These are phyloP conservation scores for Heliconius sara DNA, from an alignment of 2,888 invertebrate species.

Conservation along the genomic window DNA sequence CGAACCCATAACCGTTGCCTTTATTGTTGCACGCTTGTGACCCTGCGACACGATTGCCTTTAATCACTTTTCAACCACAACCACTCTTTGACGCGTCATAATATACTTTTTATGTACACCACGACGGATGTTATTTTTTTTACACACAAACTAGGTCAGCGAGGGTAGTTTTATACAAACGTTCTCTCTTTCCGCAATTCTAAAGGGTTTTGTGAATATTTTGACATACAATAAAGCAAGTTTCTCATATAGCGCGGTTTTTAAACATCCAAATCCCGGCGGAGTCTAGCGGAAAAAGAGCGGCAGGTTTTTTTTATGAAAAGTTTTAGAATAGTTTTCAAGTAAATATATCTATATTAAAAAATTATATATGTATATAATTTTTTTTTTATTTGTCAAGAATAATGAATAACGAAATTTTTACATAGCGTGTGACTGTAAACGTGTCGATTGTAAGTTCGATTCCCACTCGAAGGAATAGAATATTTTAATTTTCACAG, in stretches of 20 bases:
- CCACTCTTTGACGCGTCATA: too few relatives aligned
- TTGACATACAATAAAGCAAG: constrained; percentile 42
- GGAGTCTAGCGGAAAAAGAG: constrained; percentile 39
- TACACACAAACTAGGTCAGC: constrained; percentile 12
- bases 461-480: too few relatives aligned
- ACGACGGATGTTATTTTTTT: not conserved
- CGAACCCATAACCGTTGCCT: too few relatives aligned
- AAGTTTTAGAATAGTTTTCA: constrained; percentile 16
- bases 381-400: too few relatives aligned
- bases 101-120: not conserved
- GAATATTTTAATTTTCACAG: too few relatives aligned
- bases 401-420: too few relatives aligned
- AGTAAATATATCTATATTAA: not conserved
- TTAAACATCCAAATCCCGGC: constrained; percentile 34
- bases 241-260: constrained; percentile 35
- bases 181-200: constrained; percentile 27
- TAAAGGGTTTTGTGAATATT: constrained; percentile 43
- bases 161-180: constrained; percentile 10
- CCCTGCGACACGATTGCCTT: too few relatives aligned
- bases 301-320: constrained; percentile 28
- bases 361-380: too few relatives aligned
- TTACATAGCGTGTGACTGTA: too few relatives aligned
- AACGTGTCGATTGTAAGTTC: too few relatives aligned
- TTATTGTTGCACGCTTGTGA: too few relatives aligned
- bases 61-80: too few relatives aligned